These are phyloP conservation scores for Linnaemya vulpina DNA, from an alignment of 2,888 invertebrate genomes.

Conservation along the genomic window DNA sequence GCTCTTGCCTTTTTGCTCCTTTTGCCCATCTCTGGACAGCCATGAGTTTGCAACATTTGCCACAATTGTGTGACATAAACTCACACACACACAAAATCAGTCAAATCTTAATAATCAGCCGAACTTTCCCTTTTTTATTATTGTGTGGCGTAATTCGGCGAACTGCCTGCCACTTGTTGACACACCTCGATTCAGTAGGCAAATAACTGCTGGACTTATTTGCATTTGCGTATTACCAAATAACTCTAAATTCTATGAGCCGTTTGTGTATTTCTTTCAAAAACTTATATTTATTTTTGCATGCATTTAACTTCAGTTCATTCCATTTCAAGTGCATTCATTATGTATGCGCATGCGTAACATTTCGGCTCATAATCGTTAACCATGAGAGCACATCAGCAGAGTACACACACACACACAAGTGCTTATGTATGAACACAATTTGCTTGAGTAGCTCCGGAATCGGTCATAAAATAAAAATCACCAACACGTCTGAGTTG, in stretches of 20 bases:
- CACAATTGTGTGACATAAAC: constrained; percentile 32
- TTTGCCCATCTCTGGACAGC: background rate
- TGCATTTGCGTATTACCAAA: constrained; percentile 10
- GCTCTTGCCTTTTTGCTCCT: background rate
- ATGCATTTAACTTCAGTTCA: constrained; percentile 45
- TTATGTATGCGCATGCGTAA: constrained; percentile 69
- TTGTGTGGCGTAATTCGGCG: constrained; percentile 23
- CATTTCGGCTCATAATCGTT: constrained; percentile 58
- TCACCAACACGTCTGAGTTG: constrained; percentile 32
- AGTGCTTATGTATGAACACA: background rate
- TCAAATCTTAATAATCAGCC: too few species aligned
- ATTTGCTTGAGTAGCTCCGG: constrained; percentile 31
- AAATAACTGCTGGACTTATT: background rate
- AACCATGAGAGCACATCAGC: constrained; percentile 37
- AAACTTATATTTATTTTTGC: constrained; percentile 14
- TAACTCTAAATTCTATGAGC: constrained; percentile 59
- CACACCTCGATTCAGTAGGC: constrained; percentile 28
- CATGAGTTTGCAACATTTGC: background rate
- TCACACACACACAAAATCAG: too few species aligned
- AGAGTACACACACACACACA: background rate
- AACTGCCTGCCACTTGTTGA: constrained; percentile 52
- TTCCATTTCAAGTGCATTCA: constrained; percentile 58
- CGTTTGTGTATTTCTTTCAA: background rate
- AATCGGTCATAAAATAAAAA: constrained; percentile 46
- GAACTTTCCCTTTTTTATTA: constrained; percentile 50